Conservation (phyloP, 1,140 invertebrate genomes). For the Neodiprion lecontei region DNA sequence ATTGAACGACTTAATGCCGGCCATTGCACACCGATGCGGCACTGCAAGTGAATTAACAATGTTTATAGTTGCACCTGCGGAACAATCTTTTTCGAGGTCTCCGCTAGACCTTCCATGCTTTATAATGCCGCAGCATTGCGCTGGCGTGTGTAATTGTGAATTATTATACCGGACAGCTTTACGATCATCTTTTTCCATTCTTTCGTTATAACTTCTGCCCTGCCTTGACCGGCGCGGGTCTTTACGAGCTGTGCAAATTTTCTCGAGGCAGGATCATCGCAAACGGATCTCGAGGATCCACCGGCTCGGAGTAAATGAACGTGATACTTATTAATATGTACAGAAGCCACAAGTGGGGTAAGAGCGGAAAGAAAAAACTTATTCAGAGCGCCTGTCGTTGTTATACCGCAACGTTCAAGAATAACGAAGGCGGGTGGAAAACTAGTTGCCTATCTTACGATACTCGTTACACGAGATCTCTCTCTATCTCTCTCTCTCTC, state of each 20-base stretch:
- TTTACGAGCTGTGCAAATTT: constrained; percentile 21
- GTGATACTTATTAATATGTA: too few species aligned
- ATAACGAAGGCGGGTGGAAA: too few species aligned
- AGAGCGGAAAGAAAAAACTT: too few species aligned
- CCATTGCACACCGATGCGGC: background rate
- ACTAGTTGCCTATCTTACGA: too few species aligned
- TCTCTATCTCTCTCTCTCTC: too few species aligned
- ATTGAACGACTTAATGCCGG: background rate
- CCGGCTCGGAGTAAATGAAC: background rate
- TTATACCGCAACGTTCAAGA: too few species aligned
- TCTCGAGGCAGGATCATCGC: background rate
- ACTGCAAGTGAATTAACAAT: background rate
- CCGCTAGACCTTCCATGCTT: background rate
- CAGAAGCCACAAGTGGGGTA: too few species aligned
- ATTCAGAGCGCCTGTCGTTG: too few species aligned
- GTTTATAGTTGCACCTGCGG: background rate
- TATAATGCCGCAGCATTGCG: background rate
- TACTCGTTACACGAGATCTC: too few species aligned
- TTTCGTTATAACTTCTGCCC: background rate
- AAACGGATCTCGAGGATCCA: background rate
- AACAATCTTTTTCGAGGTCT: constrained; percentile 11
- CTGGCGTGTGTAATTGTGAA: constrained; percentile 1
- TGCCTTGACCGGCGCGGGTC: background rate
- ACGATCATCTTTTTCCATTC: constrained; percentile 9
- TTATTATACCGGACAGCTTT: constrained; percentile 18